Conservation (phyloP, 2,888 invertebrate genomes). For the Halocaridina rubra region DNA sequence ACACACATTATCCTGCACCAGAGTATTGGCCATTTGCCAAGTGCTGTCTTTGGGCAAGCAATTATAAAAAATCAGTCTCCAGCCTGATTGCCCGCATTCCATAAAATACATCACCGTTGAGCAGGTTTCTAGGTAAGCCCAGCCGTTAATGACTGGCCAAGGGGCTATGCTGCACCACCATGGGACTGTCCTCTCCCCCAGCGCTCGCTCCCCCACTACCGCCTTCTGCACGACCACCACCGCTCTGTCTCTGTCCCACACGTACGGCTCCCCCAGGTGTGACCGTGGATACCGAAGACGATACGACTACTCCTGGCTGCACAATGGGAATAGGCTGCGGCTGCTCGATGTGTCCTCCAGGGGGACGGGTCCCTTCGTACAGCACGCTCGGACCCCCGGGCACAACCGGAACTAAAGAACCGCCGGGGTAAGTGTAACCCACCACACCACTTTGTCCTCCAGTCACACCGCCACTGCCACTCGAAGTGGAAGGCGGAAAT, state of each 20-base stretch:
- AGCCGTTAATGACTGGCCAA: constrained; percentile 62
- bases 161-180: constrained; percentile 63
- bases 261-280: constrained; percentile 10
- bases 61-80: constrained; percentile 23
- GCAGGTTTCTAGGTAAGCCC: constrained; percentile 59
- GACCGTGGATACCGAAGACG: constrained; percentile 26
- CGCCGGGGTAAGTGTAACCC: constrained; percentile 36
- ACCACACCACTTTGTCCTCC: constrained; percentile 39
- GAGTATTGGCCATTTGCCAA: constrained; percentile 42
- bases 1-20: constrained; percentile 47
- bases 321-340: constrained; percentile 48
- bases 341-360: constrained; percentile 47
- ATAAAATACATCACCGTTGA: constrained; percentile 58
- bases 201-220: constrained; percentile 39
- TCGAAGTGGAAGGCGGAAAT: constrained; percentile 39
- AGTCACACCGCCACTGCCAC: constrained; percentile 29
- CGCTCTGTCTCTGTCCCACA: constrained; percentile 21
- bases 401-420: constrained; percentile 41
- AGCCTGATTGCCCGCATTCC: constrained; percentile 44
- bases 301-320: constrained; percentile 32
- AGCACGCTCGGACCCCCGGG: constrained; percentile 44
- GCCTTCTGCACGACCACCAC: constrained; percentile 19
- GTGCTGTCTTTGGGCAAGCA: constrained; percentile 44
- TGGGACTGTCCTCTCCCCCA: constrained; percentile 60
- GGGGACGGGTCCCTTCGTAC: constrained; percentile 52